Evolutionary conservation across 2,888 invertebrate genomes (phyloP), one percentile per base, ranked within the genome.

Genomic region (Drosophila subquinaria): DNA sequence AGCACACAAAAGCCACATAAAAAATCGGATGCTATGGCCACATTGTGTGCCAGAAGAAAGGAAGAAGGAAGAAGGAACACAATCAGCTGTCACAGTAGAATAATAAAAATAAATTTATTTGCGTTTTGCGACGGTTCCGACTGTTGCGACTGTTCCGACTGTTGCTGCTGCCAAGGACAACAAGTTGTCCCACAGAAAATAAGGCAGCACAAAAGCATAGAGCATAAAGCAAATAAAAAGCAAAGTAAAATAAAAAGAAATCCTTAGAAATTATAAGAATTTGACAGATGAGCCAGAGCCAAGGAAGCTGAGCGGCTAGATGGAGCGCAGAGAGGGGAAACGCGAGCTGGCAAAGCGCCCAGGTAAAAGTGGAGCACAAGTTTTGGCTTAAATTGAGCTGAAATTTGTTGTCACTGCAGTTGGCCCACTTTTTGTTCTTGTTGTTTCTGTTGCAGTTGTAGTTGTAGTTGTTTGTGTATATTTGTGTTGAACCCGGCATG

Each of bases 101-200:
- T 81, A 88, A 88, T 87, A 90, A 83, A 88, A 90, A 74, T 69
- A 69, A 79, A 90, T 88, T 88, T 87, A 88, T 90, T 88, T 89
- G 69, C 71, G 45, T 73, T 66, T 62, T 77, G 72, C 59, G 35
- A 51, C 51, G 35, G 35, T 51, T 51, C 5, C 70, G 51, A 64
- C 51, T 61, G 45, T 59, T 62, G 72, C 50, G 38, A 45, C 36
- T 43, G 52, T 35, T 43, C 52, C 35, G 20, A 56, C 38, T 64
- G 50, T 38, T 48, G 33, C 45, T 50, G 66, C 35, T 64, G 55
- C 43, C 80, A 80, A 72, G 78, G 80, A 79, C 84, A 84, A 89
- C 83, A 89, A 89, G 85, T 87, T 84, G 89, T 61, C 17, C 43
- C 60, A 48, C 4, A 68, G 15, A 43, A 65, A 38, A 20, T 3